Evolutionary conservation across 30 jellyfish, hydroid and myxozoan genomes (phyloP).

Genomic region (Hydractinia symbiolongicarpus): DNA sequence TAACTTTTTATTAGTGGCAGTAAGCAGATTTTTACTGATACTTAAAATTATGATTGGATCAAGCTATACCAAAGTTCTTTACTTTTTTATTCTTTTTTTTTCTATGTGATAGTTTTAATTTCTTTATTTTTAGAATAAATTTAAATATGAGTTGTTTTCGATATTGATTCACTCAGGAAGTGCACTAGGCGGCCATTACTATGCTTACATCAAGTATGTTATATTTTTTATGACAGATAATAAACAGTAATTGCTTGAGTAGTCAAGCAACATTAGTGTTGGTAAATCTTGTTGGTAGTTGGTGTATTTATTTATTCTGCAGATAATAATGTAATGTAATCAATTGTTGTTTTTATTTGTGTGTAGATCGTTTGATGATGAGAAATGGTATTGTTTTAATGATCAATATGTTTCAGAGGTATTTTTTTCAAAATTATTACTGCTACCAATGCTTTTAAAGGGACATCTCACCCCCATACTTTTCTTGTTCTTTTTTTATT

Average conservation of each 20-base stretch:
- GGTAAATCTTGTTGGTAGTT: too few species aligned
- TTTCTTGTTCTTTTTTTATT: too few species aligned
- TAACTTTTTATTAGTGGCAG: too few species aligned
- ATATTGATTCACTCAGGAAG: slow-evolving; percentile 90
- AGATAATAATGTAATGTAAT: neutral
- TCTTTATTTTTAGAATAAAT: slow-evolving; percentile 14
- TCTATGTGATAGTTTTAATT: neutral
- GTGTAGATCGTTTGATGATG: slow-evolving; percentile 67
- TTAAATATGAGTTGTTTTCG: slow-evolving; percentile 67
- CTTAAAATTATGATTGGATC: too few species aligned
- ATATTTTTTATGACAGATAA: neutral
- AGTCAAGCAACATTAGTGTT: too few species aligned
- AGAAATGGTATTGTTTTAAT: slow-evolving; percentile 87
- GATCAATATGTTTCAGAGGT: slow-evolving; percentile 89
- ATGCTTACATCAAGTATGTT: slow-evolving; percentile 91
- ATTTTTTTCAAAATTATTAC: neutral
- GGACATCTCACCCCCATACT: too few species aligned
- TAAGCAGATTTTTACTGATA: too few species aligned
- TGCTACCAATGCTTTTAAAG: too few species aligned
- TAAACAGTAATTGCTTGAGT: neutral
- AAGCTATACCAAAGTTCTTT: neutral
- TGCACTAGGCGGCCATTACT: slow-evolving; percentile 96
- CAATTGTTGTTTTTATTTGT: neutral
- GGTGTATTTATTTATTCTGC: neutral
- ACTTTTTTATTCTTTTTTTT: neutral